These are phyloP conservation scores for Scelioninae gen. 2 DNA, from an alignment of 2,888 invertebrate genomes.

Conservation along the genomic window DNA sequence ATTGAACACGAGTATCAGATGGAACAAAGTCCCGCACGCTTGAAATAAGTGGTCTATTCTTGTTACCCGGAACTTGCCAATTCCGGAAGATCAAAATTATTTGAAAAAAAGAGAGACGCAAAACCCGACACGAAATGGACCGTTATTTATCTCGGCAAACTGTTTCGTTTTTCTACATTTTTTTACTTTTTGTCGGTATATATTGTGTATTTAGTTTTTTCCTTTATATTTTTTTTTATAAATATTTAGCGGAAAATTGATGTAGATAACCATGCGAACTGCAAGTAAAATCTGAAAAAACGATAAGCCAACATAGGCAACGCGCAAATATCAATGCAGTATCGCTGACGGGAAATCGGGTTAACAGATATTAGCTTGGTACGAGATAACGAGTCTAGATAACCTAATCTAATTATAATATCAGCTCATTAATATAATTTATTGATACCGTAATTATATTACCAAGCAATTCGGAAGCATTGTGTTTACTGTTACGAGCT, in stretches of 20 bases:
- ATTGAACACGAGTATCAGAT: slow-evolving; percentile 43
- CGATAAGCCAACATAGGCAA: neutral
- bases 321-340: slow-evolving; percentile 2
- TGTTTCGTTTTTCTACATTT: neutral
- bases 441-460: slow-evolving; percentile 53
- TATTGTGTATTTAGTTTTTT: too few relatives aligned
- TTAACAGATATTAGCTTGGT: slow-evolving; percentile 36
- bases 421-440: slow-evolving; percentile 48
- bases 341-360: slow-evolving; percentile 21
- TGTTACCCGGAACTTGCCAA: slow-evolving; percentile 32
- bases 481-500: slow-evolving; percentile 42
- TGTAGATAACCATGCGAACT: too few relatives aligned
- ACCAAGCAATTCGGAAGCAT: slow-evolving; percentile 32
- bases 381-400: slow-evolving; percentile 42
- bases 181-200: neutral
- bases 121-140: neutral
- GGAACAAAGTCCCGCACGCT: slow-evolving; percentile 37
- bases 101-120: slow-evolving; percentile 8
- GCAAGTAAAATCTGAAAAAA: too few relatives aligned
- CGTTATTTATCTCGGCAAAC: neutral
- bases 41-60: slow-evolving; percentile 35
- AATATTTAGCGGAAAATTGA: too few relatives aligned
- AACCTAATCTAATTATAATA: slow-evolving; percentile 48
- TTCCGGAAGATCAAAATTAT: slow-evolving; percentile 39
- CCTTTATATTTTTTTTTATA: too few relatives aligned